Conservation (phyloP, 2,888 invertebrate species). For the Lasioglossum vierecki region DNA sequence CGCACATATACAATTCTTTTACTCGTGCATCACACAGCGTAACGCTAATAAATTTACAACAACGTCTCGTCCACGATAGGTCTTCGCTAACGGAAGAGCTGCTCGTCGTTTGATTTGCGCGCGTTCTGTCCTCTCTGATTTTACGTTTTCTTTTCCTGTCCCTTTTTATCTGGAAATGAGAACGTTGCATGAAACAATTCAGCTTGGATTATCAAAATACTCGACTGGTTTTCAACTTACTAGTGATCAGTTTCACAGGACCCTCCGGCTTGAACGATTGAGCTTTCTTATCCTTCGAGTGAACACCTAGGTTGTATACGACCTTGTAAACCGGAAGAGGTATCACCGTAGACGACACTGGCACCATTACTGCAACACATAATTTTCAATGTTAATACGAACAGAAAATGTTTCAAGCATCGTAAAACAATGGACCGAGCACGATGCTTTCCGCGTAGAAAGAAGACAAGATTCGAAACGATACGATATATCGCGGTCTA, state of each 20-base stretch:
- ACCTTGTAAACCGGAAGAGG: constrained; percentile 87
- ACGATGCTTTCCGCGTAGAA: constrained; percentile 3
- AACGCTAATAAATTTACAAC: constrained; percentile 16
- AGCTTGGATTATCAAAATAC: neutral
- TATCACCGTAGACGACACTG: constrained; percentile 89
- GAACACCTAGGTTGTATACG: constrained; percentile 84
- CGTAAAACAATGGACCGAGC: neutral
- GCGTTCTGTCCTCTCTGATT: neutral
- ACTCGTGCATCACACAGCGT: neutral
- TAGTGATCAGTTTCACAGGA: constrained; percentile 78
- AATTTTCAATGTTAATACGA: neutral
- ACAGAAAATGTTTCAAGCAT: constrained; percentile 4
- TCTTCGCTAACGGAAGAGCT: neutral
- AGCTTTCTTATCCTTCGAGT: constrained; percentile 77
- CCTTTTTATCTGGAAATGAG: constrained; percentile 71
- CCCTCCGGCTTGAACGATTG: constrained; percentile 78
- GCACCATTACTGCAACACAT: constrained; percentile 85
- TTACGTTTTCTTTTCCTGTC: constrained; percentile 68
- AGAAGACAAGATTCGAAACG: neutral
- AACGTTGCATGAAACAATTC: constrained; percentile 4
- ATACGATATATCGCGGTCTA: constrained; percentile 14
- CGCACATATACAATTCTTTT: neutral
- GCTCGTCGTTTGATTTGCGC: neutral
- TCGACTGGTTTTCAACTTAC: constrained; percentile 61
- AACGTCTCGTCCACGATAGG: neutral